Conservation (phyloP, 2,888 invertebrate genomes). For the Cactoblastis cactorum region DNA sequence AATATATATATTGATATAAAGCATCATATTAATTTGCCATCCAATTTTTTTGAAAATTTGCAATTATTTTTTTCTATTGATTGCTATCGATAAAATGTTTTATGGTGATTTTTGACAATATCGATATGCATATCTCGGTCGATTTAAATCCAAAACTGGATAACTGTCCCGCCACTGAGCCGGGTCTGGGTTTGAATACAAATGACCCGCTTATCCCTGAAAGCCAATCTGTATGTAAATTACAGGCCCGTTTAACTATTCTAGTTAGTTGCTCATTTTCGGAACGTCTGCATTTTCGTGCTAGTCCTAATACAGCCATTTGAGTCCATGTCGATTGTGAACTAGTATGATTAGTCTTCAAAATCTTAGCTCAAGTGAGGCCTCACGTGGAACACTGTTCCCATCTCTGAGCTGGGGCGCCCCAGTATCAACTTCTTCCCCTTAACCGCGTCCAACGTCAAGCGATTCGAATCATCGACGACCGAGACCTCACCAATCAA, state of each 20-base stretch:
- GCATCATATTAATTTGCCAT: too few species aligned
- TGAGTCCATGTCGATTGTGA: conserved; percentile 13
- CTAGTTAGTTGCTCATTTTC: conserved; percentile 79
- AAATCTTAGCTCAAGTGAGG: too few species aligned
- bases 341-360: not conserved
- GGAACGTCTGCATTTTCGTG: conserved; percentile 64
- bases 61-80: not conserved
- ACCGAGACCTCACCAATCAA: too few species aligned
- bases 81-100: not conserved
- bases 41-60: too few species aligned
- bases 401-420: too few species aligned
- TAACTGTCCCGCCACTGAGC: conserved; percentile 70
- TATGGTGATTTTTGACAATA: conserved; percentile 25
- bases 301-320: conserved; percentile 43
- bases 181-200: conserved; percentile 74
- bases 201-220: conserved; percentile 77
- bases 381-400: too few species aligned
- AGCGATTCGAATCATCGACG: too few species aligned
- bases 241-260: conserved; percentile 74
- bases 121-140: conserved; percentile 49
- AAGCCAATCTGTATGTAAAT: conserved; percentile 79
- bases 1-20: too few species aligned
- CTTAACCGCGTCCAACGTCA: too few species aligned
- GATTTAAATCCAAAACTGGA: conserved; percentile 70
- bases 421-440: too few species aligned